phyloP scores from a whole-genome alignment of 1,140 invertebrate species.

The Pseudomyrmex pallidus region DNA sequence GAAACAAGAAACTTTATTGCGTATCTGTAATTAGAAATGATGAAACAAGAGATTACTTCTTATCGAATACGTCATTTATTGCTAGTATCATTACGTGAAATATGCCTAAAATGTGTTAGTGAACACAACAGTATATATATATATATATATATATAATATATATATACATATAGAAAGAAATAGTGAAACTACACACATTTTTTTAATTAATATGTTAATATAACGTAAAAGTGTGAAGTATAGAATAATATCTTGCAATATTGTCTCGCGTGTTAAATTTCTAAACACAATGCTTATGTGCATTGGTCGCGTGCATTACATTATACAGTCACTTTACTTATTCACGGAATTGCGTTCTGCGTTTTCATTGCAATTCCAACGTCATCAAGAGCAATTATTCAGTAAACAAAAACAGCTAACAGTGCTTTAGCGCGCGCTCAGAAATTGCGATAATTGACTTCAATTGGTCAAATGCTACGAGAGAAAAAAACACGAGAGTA shows the following conservation, averaged over 20 bases:
- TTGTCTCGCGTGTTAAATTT: neutral
- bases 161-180: too few relatives aligned
- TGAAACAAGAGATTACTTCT: slow-evolving; percentile 15
- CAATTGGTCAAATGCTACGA: neutral
- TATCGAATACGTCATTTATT: slow-evolving; percentile 1
- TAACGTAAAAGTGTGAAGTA: neutral
- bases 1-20: neutral
- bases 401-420: neutral
- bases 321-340: neutral
- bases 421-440: neutral
- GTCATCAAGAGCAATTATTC: slow-evolving; percentile 14
- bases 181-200: too few relatives aligned
- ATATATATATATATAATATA: too few relatives aligned
- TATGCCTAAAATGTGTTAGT: neutral
- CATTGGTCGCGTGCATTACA: neutral
- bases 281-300: too few relatives aligned
- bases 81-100: slow-evolving; percentile 25
- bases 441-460: neutral
- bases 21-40: neutral
- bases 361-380: neutral
- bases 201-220: neutral
- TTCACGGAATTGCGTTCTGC: neutral
- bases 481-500: neutral
- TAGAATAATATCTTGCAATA: too few relatives aligned
- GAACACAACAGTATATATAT: neutral